A percentile compares a stretch with the other conserved stretches of the same genome.
Evolutionary conservation across 2,888 invertebrate species (phyloP).

Genomic region (Sepioteuthis lessoniana): DNA sequence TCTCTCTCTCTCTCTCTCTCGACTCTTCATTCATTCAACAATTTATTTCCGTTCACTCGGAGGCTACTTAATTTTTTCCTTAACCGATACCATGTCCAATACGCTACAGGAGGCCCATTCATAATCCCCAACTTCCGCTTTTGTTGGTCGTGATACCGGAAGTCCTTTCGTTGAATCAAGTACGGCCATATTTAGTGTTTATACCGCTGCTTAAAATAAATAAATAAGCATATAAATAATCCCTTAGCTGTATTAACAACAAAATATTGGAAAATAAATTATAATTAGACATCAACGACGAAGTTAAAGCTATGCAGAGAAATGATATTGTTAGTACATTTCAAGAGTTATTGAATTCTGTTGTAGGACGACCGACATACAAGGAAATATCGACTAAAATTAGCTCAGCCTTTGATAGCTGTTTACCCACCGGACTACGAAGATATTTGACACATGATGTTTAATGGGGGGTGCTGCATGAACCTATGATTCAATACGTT

Average conservation of each 20-base stretch:
- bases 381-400: too few relatives aligned
- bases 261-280: background rate
- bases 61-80: background rate
- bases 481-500: too few relatives aligned
- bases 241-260: background rate
- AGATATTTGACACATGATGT: too few relatives aligned
- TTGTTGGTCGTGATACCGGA: background rate
- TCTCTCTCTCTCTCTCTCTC: background rate
- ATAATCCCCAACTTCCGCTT: background rate
- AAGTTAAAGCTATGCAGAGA: too few relatives aligned
- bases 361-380: too few relatives aligned
- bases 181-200: background rate
- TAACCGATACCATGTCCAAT: background rate
- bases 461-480: too few relatives aligned
- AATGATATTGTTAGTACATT: too few relatives aligned
- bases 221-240: background rate
- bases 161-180: conserved; percentile 20
- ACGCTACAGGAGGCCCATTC: background rate
- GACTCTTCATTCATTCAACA: background rate
- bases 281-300: background rate
- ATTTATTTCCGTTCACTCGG: background rate
- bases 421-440: too few relatives aligned
- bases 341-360: too few relatives aligned
- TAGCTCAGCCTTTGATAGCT: too few relatives aligned
- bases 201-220: background rate